Evolutionary conservation across 2,888 invertebrate genomes (phyloP).

Genomic region (Cyaniris semiargus): DNA sequence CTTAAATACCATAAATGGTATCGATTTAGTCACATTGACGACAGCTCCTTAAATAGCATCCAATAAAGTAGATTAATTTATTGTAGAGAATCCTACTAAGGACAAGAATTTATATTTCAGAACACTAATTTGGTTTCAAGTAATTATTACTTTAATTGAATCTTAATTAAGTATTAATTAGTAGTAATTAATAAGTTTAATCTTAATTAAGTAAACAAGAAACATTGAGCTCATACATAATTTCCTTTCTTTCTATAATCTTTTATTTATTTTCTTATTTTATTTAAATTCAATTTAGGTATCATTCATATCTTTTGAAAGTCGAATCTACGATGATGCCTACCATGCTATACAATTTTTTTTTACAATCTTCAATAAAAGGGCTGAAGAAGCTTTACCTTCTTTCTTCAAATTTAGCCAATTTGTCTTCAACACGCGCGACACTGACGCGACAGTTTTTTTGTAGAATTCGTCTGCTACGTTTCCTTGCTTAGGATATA

Average conservation of each 20-base stretch:
- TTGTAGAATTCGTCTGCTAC: not conserved
- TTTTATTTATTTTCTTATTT: too few relatives aligned
- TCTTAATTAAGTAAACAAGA: not conserved
- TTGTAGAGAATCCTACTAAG: constrained; percentile 3
- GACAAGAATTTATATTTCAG: constrained; percentile 25
- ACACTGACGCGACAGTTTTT: not conserved
- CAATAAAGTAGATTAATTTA: constrained; percentile 14
- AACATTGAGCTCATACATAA: not conserved
- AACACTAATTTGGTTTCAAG: not conserved
- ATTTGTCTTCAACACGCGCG: not conserved
- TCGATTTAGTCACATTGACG: constrained; percentile 13
- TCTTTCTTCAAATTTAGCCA: constrained; percentile 13
- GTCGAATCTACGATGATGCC: not conserved
- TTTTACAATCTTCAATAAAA: not conserved
- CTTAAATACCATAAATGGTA: constrained; percentile 27
- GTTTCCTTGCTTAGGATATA: constrained; percentile 34
- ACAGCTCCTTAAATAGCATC: constrained; percentile 40
- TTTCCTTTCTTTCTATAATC: too few relatives aligned
- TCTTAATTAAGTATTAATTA: not conserved
- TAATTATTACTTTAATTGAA: not conserved
- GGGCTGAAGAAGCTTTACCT: not conserved
- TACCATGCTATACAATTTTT: not conserved
- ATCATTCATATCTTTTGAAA: not conserved
- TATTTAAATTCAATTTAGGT: too few relatives aligned
- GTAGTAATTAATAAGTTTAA: too few relatives aligned